These are phyloP conservation scores for Arrhamphus sclerolepis DNA, from an alignment of 2,797 vertebrate species.

Conservation along the genomic window DNA sequence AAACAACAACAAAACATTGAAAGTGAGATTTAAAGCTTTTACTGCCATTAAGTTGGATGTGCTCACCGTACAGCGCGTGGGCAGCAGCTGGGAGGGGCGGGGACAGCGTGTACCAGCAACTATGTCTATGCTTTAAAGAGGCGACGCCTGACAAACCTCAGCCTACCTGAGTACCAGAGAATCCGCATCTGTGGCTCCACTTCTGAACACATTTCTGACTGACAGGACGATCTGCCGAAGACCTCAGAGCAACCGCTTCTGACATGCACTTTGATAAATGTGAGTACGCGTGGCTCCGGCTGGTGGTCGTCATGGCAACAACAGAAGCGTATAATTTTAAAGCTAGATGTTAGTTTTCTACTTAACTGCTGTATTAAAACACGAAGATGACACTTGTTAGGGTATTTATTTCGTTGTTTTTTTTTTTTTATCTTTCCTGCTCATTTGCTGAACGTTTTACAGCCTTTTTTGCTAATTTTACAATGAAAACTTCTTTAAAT, in stretches of 20 bases:
- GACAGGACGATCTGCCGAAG: slow-evolving; percentile 59
- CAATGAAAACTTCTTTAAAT: not conserved
- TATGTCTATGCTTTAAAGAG: slow-evolving; percentile 11
- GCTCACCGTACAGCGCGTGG: too few species aligned
- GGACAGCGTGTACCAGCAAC: slow-evolving; percentile 43
- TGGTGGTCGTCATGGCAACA: not conserved
- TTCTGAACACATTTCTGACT: slow-evolving; percentile 17
- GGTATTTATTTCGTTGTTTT: too few species aligned
- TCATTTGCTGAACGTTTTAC: not conserved
- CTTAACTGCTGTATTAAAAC: not conserved
- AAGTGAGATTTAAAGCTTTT: too few species aligned
- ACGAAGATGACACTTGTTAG: too few species aligned
- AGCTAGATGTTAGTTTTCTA: not conserved
- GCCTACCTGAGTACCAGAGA: slow-evolving; percentile 17
- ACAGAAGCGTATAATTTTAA: not conserved
- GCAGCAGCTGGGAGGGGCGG: slow-evolving; percentile 29
- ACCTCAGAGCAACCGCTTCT: slow-evolving; percentile 71
- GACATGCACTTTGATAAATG: slow-evolving; percentile 87
- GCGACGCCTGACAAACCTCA: not conserved
- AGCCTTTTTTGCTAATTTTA: not conserved
- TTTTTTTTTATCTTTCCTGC: too few species aligned
- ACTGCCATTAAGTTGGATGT: too few species aligned
- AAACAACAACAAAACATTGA: too few species aligned
- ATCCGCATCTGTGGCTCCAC: slow-evolving; percentile 2
- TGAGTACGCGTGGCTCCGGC: slow-evolving; percentile 65